Evolutionary conservation across 2,888 invertebrate species (phyloP), one percentile per base, ranked within the genome.

Genomic region (Acronicta leporina): DNA sequence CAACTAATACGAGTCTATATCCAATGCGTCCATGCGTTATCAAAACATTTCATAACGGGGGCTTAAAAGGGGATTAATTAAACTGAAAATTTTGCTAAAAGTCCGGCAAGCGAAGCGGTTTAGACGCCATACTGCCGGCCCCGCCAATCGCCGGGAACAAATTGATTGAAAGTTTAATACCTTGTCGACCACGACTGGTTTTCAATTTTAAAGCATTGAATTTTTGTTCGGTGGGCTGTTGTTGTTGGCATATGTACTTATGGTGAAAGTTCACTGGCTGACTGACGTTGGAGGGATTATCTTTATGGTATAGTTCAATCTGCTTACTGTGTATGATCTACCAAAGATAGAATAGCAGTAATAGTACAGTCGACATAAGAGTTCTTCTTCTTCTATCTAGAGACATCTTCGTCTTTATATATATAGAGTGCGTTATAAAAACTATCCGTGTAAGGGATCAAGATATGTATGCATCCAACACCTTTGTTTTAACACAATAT

Each of bases 51-150:
- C 57, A 59, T 33, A 33, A 11, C 11, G 11, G 33, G 27, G 27
- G 45, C 52, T 57, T 58, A 68, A 63, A 66, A 59, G 63, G 65
- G 71, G 72, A 82, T 81, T 78, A 80, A 79, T 81, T 80, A 71
- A 77, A 80, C 70, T 73, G 61, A 73, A 76, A 72, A 79, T 80
- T 79, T 77, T 67, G 50, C 15, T 56, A 50, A 64, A 57, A 38
- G 13, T 14, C 1, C 11, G 11, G 14, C 20, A 7, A 20, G n/a
- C 30, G 41, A 6, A 9, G 15, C 41, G 40, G 54, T 38, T 62
- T 63, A 61, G 68, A 38, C 35, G 50, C 38, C 16, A 20, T 20
- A 48, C 35, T 30, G n/a, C 15, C 35, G n/a, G 42, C 27, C 9
- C 14, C 47, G 9, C 44, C 64, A 53, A 76, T 70, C 33, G 64